Evolutionary conservation across 1,140 invertebrate genomes (phyloP), one percentile per base, ranked within the genome.

Genomic region (Neodiprion fabricii): DNA sequence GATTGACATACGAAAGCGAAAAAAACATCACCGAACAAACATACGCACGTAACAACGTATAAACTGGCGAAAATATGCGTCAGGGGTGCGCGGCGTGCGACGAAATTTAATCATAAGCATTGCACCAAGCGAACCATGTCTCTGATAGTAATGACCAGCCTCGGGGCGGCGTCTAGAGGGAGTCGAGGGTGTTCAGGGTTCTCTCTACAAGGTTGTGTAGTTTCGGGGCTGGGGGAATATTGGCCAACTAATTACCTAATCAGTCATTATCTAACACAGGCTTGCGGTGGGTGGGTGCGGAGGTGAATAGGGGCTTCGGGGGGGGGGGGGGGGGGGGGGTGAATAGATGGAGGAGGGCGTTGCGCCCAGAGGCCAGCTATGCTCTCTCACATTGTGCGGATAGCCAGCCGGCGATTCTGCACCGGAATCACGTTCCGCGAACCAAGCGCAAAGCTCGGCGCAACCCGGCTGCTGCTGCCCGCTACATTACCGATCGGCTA

Each of bases 171-270:
- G 28, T 40, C 28, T 12, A 9, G 53, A 61, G 53, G 53, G 11
- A 17, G 53, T 17, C 11, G 53, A 61, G 53, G 53, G 53, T 61
- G 53, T 17, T 9, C 53, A 17, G 11, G 53, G 4, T 61, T 17
- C 28, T 40, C 53, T 61, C 53, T 61, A 61, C 53, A 61, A 61
- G 53, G 53, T 17, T 3, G 53, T 17, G 53, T 61, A 17, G 53
- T 61, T 61, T 61, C 53, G 67, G 17, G 21, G 67, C 12, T 23
- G 11, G 21, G 40, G 72, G 82, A 81, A 81, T 83, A 83, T 83
- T 82, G 82, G 81, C 79, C 82, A 82, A 83, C 81, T 83, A 83
- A 83, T 83, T 81, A 83, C 81, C 82, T 82, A 83, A 83, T 83
- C 82, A 80, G 77, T 83, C 82, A 82, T 83, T 83, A 83, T 82